Evolutionary conservation across 2,797 vertebrate genomes (phyloP).

Genomic region (Poeciliopsis infans): DNA sequence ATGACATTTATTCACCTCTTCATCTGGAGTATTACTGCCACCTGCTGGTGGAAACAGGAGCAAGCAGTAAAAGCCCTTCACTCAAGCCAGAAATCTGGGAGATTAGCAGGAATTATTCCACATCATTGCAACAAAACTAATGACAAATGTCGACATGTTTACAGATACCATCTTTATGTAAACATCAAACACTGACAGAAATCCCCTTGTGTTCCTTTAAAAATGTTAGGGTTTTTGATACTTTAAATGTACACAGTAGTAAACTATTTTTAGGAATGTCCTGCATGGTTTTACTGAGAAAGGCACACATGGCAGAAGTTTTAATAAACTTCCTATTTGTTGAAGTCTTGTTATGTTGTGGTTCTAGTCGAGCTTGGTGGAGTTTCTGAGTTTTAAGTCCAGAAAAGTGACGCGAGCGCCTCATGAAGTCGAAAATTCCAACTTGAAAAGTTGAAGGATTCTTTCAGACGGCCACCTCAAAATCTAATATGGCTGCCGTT

Average conservation of each 20-base stretch:
- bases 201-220: background rate
- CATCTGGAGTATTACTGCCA: background rate
- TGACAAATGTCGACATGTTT: background rate
- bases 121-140: background rate
- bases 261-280: background rate
- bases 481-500: too few species aligned
- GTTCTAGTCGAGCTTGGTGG: too few species aligned
- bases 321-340: background rate
- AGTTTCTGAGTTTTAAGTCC: too few species aligned
- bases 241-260: background rate
- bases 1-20: background rate
- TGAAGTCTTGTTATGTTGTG: background rate
- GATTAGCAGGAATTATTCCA: background rate
- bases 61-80: background rate
- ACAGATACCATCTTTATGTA: background rate
- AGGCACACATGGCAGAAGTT: background rate
- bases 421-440: too few species aligned
- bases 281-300: background rate
- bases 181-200: background rate
- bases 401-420: too few species aligned
- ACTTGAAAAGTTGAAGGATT: too few species aligned
- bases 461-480: too few species aligned
- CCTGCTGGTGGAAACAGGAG: background rate
- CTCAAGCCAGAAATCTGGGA: background rate
- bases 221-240: background rate